Conservation (phyloP, 1,140 invertebrate genomes). For the Chrysoperla carnea region DNA sequence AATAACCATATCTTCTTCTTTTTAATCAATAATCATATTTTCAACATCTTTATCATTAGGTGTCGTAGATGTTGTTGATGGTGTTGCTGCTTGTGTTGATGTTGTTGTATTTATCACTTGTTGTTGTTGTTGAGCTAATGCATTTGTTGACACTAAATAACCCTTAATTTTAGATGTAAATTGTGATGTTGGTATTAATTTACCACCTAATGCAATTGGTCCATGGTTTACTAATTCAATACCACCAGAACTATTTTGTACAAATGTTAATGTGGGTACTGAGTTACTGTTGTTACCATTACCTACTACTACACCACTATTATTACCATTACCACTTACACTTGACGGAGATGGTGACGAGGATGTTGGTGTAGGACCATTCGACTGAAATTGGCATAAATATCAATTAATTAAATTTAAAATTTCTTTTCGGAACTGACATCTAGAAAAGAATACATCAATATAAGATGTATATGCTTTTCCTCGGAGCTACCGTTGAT, state of each 20-base stretch:
- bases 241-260: constrained; percentile 16
- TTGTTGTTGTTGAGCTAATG: too few relatives aligned
- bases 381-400: neutral
- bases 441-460: too few relatives aligned
- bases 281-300: neutral
- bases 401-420: neutral
- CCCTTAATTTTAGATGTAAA: constrained; percentile 7
- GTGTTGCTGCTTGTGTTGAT: too few relatives aligned
- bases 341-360: too few relatives aligned
- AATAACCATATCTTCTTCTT: too few relatives aligned
- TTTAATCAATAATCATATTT: too few relatives aligned
- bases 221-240: constrained; percentile 13
- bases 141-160: neutral
- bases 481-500: too few relatives aligned
- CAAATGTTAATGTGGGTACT: constrained; percentile 8
- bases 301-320: neutral
- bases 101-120: too few relatives aligned
- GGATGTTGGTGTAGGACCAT: too few relatives aligned
- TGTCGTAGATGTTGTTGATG: too few relatives aligned
- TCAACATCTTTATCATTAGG: too few relatives aligned
- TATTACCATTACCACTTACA: neutral
- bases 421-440: neutral
- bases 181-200: constrained; percentile 7
- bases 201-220: constrained; percentile 9
- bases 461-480: too few relatives aligned